A percentile compares a stretch with the other conserved stretches of the same genome.
Conservation (phyloP, 2,113 vertebrate genomes). For the Suncus etruscus region DNA sequence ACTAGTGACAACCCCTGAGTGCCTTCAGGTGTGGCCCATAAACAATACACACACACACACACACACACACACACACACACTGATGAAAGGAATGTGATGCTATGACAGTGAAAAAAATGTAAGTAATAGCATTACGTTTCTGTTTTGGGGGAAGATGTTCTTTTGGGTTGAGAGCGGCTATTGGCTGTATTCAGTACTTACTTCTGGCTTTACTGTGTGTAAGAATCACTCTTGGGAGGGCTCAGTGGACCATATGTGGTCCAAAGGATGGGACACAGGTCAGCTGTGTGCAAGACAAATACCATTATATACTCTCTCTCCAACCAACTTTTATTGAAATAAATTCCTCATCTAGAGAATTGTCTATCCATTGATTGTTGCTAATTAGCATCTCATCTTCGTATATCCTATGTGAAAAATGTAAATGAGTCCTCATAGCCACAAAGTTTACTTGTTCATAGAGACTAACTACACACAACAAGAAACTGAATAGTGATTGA, state of each 20-base stretch:
- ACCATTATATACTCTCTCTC: too few relatives aligned
- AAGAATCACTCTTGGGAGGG: too few relatives aligned
- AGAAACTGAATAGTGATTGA: neutral
- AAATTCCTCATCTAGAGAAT: neutral
- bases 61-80: too few relatives aligned
- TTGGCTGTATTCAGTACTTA: too few relatives aligned
- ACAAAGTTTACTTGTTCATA: neutral
- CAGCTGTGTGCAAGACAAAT: too few relatives aligned
- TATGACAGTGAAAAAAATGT: neutral
- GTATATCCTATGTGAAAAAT: neutral
- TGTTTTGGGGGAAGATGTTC: too few relatives aligned
- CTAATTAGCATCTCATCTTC: neutral
- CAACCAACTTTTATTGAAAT: neutral
- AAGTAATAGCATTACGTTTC: neutral
- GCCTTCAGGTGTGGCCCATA: too few relatives aligned
- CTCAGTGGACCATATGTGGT: too few relatives aligned
- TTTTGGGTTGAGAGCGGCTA: too few relatives aligned
- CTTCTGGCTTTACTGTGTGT: too few relatives aligned
- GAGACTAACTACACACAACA: neutral
- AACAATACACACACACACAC: too few relatives aligned
- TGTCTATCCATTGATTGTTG: neutral
- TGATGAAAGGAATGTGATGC: neutral
- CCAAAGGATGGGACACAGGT: too few relatives aligned
- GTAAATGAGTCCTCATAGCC: neutral
- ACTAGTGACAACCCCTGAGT: neutral